These are phyloP conservation scores for Aphis craccivora DNA, from an alignment of 1,140 invertebrate genomes.

Conservation along the genomic window DNA sequence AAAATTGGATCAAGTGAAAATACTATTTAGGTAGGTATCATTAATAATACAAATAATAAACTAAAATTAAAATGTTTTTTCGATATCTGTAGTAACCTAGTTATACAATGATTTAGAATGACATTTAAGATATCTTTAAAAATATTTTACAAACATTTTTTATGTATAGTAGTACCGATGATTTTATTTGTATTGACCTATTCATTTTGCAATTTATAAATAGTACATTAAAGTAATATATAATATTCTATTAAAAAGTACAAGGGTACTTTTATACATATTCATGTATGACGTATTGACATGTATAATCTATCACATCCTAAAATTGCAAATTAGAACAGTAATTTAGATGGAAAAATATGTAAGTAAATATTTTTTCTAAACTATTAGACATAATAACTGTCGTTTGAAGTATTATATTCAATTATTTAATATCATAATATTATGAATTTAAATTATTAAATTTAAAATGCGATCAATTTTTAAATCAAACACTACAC, in stretches of 20 bases:
- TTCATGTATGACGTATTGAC: background rate
- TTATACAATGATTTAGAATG: background rate
- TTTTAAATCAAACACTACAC: no score
- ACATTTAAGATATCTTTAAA: background rate
- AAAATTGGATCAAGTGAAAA: constrained; percentile 7
- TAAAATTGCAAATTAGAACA: background rate
- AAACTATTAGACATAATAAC: no score
- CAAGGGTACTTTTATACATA: background rate
- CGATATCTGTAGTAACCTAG: background rate
- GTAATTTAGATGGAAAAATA: background rate
- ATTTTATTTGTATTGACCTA: background rate
- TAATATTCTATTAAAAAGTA: background rate
- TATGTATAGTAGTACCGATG: background rate
- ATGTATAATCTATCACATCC: background rate
- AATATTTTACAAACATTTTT: background rate
- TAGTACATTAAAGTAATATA: background rate
- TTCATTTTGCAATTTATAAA: background rate
- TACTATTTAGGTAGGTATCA: background rate
- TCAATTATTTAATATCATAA: no score
- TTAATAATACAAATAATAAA: constrained; percentile 10
- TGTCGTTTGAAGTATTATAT: no score
- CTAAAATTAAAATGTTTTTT: background rate
- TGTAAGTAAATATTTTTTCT: background rate
- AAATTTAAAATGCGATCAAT: no score
- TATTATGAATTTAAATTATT: no score